Conservation (phyloP, 1,140 invertebrate species). For the Parasteatoda tepidariorum region DNA sequence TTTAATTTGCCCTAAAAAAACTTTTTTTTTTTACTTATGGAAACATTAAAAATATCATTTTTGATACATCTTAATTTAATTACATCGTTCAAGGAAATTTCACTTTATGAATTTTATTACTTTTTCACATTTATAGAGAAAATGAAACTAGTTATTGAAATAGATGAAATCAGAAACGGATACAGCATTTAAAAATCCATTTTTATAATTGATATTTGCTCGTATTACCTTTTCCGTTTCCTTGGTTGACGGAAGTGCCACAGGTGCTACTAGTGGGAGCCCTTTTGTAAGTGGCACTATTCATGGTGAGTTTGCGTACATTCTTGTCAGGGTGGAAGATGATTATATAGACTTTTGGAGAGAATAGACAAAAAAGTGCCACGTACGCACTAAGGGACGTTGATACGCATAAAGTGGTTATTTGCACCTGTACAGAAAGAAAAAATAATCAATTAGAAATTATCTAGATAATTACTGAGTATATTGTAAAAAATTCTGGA, state of each 20-base stretch:
- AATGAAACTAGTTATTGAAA: too few relatives aligned
- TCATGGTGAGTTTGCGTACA: constrained; percentile 73
- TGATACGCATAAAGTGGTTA: constrained; percentile 72
- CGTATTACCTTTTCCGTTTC: constrained; percentile 62
- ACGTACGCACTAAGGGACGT: constrained; percentile 72
- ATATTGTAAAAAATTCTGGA: too few relatives aligned
- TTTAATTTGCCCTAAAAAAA: too few relatives aligned
- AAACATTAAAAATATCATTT: too few relatives aligned
- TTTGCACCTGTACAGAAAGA: constrained; percentile 69
- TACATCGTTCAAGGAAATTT: too few relatives aligned
- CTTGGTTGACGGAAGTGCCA: constrained; percentile 66
- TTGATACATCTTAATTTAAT: too few relatives aligned
- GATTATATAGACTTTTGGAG: constrained; percentile 73
- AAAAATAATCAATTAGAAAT: not conserved
- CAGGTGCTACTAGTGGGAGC: constrained; percentile 65
- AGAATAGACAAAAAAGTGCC: constrained; percentile 72
- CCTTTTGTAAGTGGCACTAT: constrained; percentile 69
- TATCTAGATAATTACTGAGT: too few relatives aligned
- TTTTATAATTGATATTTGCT: not conserved
- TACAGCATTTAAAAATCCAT: not conserved
- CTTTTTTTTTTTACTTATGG: too few relatives aligned
- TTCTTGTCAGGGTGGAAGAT: constrained; percentile 74
- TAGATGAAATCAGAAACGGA: not conserved
- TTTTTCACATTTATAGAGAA: too few relatives aligned
- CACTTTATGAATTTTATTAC: too few relatives aligned